Evolutionary conservation across 2,888 invertebrate species (phyloP), one percentile per base, ranked within the genome.

Genomic region (Synanthedon formicaeformis): DNA sequence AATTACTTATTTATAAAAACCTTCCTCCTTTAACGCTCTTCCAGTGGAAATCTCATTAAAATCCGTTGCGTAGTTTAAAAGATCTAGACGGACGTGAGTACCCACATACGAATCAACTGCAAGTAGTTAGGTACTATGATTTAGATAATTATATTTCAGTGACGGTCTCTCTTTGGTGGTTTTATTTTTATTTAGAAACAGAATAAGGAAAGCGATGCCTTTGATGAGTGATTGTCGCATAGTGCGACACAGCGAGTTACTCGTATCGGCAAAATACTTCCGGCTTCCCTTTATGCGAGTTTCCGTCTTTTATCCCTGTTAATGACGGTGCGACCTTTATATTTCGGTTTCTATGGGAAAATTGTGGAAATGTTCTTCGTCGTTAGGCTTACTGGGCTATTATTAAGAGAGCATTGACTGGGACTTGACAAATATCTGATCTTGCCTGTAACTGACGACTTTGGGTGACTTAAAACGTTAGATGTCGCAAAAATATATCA

Each of bases 251-350:
- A 40, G 16, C 41, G 40, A 48, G 50, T 40, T 51, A n/a, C n/a
- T n/a, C n/a, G n/a, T n/a, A 50, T 51, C 55, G 50, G 52, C 56
- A 50, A 57, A 57, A 55, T 51, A 57, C 55, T 54, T 57, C 57
- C 55, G 57, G 53, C 23, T 45, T 48, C 61, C 67, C 62, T 67
- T 68, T 71, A 66, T 64, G 60, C 55, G 55, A 53, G 57, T 59
- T 65, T 65, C 67, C 65, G 63, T 62, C 63, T 67, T 69, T 71
- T 69, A 67, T 65, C 65, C 64, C 62, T 53, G 64, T 63, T 73
- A 73, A 73, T 71, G 73, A 66, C 69, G 69, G 71, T 69, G 62
- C 61, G 60, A 67, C 67, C 66, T 65, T 69, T 71, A 67, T 64
- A 63, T 67, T 65, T 58, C 56, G 57, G 62, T 60, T 66, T 66